Percentiles rank a stretch among this genome's conserved stretches.
These are phyloP conservation scores for Cryptocephalus primarius DNA, from an alignment of 2,888 invertebrate species.

Conservation along the genomic window DNA sequence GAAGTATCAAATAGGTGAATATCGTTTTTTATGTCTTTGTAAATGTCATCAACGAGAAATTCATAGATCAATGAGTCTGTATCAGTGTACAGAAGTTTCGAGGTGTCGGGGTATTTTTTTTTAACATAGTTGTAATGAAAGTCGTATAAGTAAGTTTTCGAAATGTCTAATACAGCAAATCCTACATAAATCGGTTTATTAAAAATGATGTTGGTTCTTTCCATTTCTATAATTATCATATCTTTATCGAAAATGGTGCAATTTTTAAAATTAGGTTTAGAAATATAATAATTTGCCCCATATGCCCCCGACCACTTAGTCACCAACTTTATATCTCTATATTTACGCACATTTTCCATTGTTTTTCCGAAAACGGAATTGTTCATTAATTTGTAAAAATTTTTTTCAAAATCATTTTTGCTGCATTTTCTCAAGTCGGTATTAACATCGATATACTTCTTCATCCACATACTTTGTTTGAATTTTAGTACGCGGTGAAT, in stretches of 20 bases:
- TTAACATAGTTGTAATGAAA: not conserved
- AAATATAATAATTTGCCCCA: too few species aligned
- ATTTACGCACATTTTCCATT: conserved; percentile 33
- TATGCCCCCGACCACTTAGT: conserved; percentile 18
- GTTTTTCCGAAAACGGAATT: conserved; percentile 32
- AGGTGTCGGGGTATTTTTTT: not conserved
- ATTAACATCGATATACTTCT: conserved; percentile 3
- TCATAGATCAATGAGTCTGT: conserved; percentile 24
- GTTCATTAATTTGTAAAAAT: too few species aligned
- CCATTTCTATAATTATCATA: conserved; percentile 22
- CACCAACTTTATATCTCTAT: conserved; percentile 25
- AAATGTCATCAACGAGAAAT: conserved; percentile 26
- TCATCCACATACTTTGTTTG: conserved; percentile 21
- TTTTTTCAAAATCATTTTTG: conserved; percentile 28
- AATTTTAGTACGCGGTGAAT: conserved; percentile 4
- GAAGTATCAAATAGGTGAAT: conserved; percentile 25
- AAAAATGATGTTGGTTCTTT: conserved; percentile 12
- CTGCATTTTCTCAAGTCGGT: conserved; percentile 15
- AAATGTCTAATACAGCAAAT: conserved; percentile 20
- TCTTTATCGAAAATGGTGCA: conserved; percentile 23
- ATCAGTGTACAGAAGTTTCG: conserved; percentile 16
- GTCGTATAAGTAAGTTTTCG: not conserved
- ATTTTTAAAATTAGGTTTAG: conserved; percentile 22
- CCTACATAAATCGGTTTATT: conserved; percentile 25
- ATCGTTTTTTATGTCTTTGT: conserved; percentile 20